Conservation (phyloP, 2,113 vertebrate genomes). For the Leucosticte australis region DNA sequence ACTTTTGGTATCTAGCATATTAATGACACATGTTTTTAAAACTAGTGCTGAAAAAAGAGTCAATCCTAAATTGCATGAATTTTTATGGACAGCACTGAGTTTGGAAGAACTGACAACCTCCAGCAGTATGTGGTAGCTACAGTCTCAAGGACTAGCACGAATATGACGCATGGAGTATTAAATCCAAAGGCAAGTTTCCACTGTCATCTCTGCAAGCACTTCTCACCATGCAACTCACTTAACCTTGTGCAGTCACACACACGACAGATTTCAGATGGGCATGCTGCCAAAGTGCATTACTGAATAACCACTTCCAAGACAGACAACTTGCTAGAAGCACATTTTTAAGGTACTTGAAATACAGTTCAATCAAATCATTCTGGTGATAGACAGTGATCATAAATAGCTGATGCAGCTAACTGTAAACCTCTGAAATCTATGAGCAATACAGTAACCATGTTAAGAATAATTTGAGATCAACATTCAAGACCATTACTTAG, state of each 20-base stretch:
- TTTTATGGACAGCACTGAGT: neutral
- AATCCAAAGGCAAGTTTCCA: slow-evolving; percentile 36
- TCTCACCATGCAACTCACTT: neutral
- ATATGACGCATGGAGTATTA: neutral
- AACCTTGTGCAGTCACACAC: neutral
- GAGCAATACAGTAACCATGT: neutral
- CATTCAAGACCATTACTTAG: neutral
- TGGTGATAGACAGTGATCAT: neutral
- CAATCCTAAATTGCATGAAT: neutral
- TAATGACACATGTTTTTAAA: neutral
- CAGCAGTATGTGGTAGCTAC: neutral
- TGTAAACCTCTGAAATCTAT: neutral
- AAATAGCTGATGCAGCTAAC: neutral
- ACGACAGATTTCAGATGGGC: neutral
- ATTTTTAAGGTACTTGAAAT: neutral
- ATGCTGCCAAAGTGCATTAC: neutral
- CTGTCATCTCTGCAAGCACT: neutral
- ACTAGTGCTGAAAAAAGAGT: neutral
- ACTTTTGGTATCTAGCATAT: neutral
- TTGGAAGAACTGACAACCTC: neutral
- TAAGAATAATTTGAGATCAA: neutral
- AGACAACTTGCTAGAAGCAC: neutral
- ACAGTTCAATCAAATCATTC: neutral
- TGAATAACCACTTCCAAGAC: neutral
- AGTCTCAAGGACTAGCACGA: neutral